Evolutionary conservation across 2,888 invertebrate genomes (phyloP).

Genomic region (Idaea dimidiata): DNA sequence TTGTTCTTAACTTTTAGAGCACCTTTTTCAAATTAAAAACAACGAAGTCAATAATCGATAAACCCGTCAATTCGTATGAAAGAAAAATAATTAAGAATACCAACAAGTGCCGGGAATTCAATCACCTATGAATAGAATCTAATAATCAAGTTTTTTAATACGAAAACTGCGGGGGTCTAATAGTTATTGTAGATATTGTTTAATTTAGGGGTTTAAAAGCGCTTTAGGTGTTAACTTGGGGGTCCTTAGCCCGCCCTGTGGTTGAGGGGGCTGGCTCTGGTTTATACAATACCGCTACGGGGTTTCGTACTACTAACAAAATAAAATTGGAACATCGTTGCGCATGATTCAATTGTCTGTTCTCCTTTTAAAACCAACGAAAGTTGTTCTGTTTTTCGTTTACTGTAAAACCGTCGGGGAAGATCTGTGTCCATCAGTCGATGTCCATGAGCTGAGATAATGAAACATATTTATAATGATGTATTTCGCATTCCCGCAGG

Average conservation of each 20-base stretch:
- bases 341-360: not conserved
- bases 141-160: not conserved
- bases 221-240: not conserved
- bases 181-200: not conserved
- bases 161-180: not conserved
- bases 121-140: constrained; percentile 1
- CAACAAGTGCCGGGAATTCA: not conserved
- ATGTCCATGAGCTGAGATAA: no score
- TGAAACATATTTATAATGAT: no score
- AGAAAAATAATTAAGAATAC: not conserved
- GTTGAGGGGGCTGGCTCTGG: not conserved
- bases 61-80: not conserved
- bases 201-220: not conserved
- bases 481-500: no score
- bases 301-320: not conserved
- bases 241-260: not conserved
- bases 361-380: not conserved
- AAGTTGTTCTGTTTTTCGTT: no score
- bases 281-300: not conserved
- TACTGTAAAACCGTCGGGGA: no score
- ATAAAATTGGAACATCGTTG: not conserved
- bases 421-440: no score
- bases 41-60: no score
- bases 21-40: no score
- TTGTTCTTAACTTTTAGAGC: no score